These are phyloP conservation scores for Marasmarcha lunaedactyla DNA, from an alignment of 2,888 invertebrate genomes.

Conservation along the genomic window DNA sequence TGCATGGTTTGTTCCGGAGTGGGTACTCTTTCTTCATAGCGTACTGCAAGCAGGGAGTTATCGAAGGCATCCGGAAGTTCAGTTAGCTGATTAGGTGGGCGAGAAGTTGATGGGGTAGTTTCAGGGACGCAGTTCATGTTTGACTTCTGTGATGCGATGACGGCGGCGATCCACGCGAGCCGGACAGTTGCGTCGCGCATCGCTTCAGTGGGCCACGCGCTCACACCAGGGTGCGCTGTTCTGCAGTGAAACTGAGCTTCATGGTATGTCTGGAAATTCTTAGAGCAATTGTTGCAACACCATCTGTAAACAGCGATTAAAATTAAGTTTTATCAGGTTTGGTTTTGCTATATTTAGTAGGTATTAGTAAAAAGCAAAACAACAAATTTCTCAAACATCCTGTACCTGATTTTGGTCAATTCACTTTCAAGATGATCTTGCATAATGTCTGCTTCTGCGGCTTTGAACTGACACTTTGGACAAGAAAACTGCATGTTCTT, in stretches of 20 bases:
- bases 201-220: constrained; percentile 34
- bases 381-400: too few relatives aligned
- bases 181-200: constrained; percentile 30
- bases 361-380: too few relatives aligned
- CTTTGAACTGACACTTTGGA: constrained; percentile 35
- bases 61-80: constrained; percentile 17
- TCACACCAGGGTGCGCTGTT: constrained; percentile 24
- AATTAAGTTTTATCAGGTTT: too few relatives aligned
- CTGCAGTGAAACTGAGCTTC: constrained; percentile 53
- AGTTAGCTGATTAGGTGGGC: background rate
- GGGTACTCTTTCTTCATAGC: constrained; percentile 38
- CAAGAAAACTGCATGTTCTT: constrained; percentile 30
- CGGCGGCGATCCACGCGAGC: constrained; percentile 34
- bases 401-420: constrained; percentile 46
- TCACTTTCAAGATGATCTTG: constrained; percentile 47
- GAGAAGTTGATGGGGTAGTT: background rate
- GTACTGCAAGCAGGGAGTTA: constrained; percentile 43
- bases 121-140: constrained; percentile 19
- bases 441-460: constrained; percentile 32
- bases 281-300: constrained; percentile 41
- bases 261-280: constrained; percentile 43
- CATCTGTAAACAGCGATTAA: constrained; percentile 45
- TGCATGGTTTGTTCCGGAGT: constrained; percentile 25
- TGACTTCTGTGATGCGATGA: constrained; percentile 29
- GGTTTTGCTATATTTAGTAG: too few relatives aligned